phyloP scores from a whole-genome alignment of 2,797 vertebrate genomes.

The Geotrypetes seraphini region DNA sequence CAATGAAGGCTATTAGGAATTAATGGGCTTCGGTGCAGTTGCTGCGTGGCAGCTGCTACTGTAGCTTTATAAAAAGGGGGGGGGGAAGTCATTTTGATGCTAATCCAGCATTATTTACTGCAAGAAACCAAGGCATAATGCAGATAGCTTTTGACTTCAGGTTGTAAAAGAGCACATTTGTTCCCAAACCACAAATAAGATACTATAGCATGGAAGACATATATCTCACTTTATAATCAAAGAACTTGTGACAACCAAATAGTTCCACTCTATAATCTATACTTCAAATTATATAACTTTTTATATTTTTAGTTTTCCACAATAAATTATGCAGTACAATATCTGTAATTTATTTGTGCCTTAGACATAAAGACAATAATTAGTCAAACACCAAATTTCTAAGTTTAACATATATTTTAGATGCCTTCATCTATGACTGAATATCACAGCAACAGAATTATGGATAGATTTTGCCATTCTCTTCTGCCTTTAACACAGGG shows the following conservation, averaged over 20 bases:
- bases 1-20: too few relatives aligned
- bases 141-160: slow-evolving; percentile 1
- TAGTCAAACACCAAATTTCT: not conserved
- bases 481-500: too few relatives aligned
- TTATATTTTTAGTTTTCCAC: not conserved
- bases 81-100: not conserved
- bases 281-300: not conserved
- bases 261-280: not conserved
- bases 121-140: not conserved
- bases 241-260: not conserved
- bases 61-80: too few relatives aligned
- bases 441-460: too few relatives aligned
- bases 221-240: not conserved
- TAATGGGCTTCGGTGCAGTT: too few relatives aligned
- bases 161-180: not conserved
- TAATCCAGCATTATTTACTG: not conserved
- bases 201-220: too few relatives aligned
- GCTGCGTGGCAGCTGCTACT: too few relatives aligned
- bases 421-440: too few relatives aligned
- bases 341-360: slow-evolving; percentile 1
- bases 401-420: not conserved
- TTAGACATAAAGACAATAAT: not conserved
- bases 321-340: not conserved
- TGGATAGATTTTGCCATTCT: too few relatives aligned
- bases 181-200: not conserved